Evolutionary conservation across 2,888 invertebrate genomes (phyloP).

Genomic region (Drosophila quinaria): DNA sequence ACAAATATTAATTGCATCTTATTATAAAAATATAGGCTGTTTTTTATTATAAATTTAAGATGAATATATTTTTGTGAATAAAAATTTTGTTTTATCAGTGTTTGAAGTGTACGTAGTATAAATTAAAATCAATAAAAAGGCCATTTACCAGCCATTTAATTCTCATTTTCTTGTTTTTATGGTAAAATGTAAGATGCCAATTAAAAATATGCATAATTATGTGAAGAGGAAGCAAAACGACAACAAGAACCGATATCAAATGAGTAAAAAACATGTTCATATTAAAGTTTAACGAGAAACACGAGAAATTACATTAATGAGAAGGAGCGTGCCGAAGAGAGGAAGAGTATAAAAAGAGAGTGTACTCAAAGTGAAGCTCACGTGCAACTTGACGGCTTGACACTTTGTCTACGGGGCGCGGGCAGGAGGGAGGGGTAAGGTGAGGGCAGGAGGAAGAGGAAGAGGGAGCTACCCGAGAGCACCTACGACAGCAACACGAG

Average conservation of each 20-base stretch:
- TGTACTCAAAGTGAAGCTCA: slow-evolving; percentile 31
- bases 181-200: slow-evolving; percentile 28
- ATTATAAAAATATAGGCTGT: no score
- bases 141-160: slow-evolving; percentile 2
- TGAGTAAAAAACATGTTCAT: slow-evolving; percentile 24
- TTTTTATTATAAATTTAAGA: no score
- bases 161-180: not conserved
- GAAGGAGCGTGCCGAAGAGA: not conserved
- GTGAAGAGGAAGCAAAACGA: not conserved
- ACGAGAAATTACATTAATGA: slow-evolving; percentile 14
- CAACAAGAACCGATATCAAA: slow-evolving; percentile 13
- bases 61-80: no score
- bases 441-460: not conserved
- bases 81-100: no score
- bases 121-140: slow-evolving; percentile 12
- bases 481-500: slow-evolving; percentile 28
- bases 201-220: slow-evolving; percentile 43
- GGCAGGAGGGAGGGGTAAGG: not conserved
- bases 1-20: no score
- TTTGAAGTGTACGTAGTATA: not conserved
- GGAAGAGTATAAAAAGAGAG: slow-evolving; percentile 1
- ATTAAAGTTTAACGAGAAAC: slow-evolving; percentile 33
- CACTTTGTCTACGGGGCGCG: slow-evolving; percentile 24
- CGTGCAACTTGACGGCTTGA: slow-evolving; percentile 57
- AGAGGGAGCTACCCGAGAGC: slow-evolving; percentile 12